Evolutionary conservation across 1,140 invertebrate genomes (phyloP).

Genomic region (Drosophila hydei): DNA sequence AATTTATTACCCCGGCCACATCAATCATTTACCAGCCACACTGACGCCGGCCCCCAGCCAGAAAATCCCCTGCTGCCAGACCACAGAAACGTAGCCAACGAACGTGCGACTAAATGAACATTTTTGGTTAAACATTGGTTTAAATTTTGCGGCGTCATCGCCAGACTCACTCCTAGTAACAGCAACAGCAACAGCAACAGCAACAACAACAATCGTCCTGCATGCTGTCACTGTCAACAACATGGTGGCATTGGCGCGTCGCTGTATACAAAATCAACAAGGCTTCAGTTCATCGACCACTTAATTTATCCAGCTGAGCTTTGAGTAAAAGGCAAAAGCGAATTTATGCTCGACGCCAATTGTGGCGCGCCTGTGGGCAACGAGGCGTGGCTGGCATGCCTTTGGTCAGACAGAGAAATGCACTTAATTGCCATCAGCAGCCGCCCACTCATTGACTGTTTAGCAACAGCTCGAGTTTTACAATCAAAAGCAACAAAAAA

Average conservation of each 20-base stretch:
- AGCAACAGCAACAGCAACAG: neutral
- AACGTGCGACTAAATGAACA: slow-evolving; percentile 80
- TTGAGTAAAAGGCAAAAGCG: slow-evolving; percentile 75
- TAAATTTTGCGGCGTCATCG: slow-evolving; percentile 79
- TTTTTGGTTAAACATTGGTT: slow-evolving; percentile 82
- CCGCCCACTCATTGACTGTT: slow-evolving; percentile 35
- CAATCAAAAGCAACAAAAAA: slow-evolving; percentile 61
- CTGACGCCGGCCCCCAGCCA: slow-evolving; percentile 6
- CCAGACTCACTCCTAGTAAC: neutral
- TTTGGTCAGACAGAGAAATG: slow-evolving; percentile 81
- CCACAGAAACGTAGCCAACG: slow-evolving; percentile 15
- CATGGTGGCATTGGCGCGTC: slow-evolving; percentile 48
- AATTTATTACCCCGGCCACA: slow-evolving; percentile 79
- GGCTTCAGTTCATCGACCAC: slow-evolving; percentile 83
- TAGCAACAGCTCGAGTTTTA: slow-evolving; percentile 35
- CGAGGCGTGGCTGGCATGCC: slow-evolving; percentile 52
- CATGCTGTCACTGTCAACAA: slow-evolving; percentile 70
- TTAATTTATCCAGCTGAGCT: slow-evolving; percentile 83
- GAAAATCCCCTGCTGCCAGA: neutral
- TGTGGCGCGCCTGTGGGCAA: neutral
- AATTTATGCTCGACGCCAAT: slow-evolving; percentile 59
- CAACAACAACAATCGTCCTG: slow-evolving; percentile 17
- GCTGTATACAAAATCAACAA: slow-evolving; percentile 80
- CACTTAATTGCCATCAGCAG: slow-evolving; percentile 74
- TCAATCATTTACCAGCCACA: slow-evolving; percentile 73